Conservation (phyloP, 2,888 invertebrate species). For the Erynnis tages region DNA sequence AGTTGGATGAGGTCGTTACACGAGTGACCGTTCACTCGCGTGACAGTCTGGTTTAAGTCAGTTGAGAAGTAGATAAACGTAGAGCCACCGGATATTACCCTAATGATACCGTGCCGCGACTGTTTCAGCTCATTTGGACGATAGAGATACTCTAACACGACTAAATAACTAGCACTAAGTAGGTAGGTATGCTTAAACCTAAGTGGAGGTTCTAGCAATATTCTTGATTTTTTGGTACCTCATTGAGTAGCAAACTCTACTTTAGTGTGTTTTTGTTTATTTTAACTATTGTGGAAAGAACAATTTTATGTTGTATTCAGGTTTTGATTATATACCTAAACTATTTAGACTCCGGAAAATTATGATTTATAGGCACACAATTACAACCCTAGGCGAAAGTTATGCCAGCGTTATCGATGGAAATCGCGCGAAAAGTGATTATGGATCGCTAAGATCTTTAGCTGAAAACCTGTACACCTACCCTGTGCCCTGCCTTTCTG, state of each 20-base stretch:
- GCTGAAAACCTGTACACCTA: slow-evolving; percentile 54
- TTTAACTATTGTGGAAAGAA: no score
- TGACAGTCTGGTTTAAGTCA: slow-evolving; percentile 16
- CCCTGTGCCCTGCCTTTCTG: slow-evolving; percentile 28
- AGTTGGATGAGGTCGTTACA: slow-evolving; percentile 1
- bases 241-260: no score
- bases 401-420: slow-evolving; percentile 60
- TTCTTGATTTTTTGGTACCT: no score
- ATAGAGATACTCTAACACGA: slow-evolving; percentile 2
- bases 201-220: no score
- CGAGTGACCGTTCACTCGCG: slow-evolving; percentile 6
- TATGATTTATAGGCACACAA: not conserved
- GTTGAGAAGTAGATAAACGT: slow-evolving; percentile 18
- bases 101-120: slow-evolving; percentile 13
- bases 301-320: no score
- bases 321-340: no score
- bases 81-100: slow-evolving; percentile 12
- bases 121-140: slow-evolving; percentile 2
- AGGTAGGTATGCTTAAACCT: no score
- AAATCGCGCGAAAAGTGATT: slow-evolving; percentile 73
- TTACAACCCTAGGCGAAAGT: slow-evolving; percentile 52
- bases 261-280: no score
- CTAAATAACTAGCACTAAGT: not conserved
- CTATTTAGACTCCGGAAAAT: no score
- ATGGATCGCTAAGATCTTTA: slow-evolving; percentile 66